Evolutionary conservation across 1,140 invertebrate genomes (phyloP).

Genomic region (Drosophila nasuta): DNA sequence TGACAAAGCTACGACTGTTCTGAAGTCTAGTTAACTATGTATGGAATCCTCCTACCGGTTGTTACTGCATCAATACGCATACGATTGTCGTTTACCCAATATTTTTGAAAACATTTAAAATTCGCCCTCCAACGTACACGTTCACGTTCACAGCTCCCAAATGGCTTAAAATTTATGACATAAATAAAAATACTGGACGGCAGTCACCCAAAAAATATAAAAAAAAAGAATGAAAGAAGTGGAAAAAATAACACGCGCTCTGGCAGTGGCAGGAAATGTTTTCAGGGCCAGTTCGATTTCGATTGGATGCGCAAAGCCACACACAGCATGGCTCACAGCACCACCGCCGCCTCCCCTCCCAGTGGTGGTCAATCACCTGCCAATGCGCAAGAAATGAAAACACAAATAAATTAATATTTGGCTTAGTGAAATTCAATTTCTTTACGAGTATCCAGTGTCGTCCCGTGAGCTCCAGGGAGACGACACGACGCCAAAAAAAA

Average conservation of each 20-base stretch:
- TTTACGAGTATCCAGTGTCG: slow-evolving; percentile 68
- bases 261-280: slow-evolving; percentile 56
- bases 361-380: slow-evolving; percentile 64
- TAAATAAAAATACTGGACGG: slow-evolving; percentile 74
- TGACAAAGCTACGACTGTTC: slow-evolving; percentile 30
- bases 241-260: slow-evolving; percentile 37
- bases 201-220: slow-evolving; percentile 41
- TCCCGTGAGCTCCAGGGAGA: slow-evolving; percentile 11
- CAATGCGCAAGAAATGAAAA: slow-evolving; percentile 75
- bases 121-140: slow-evolving; percentile 48
- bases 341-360: neutral
- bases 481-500: neutral
- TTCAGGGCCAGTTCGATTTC: slow-evolving; percentile 59
- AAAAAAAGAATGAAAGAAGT: slow-evolving; percentile 2
- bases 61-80: slow-evolving; percentile 7
- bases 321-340: slow-evolving; percentile 35
- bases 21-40: slow-evolving; percentile 35
- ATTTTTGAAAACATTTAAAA: slow-evolving; percentile 40
- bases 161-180: slow-evolving; percentile 83
- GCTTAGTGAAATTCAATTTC: slow-evolving; percentile 83
- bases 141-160: slow-evolving; percentile 75
- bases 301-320: slow-evolving; percentile 66
- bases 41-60: slow-evolving; percentile 4
- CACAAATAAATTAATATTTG: slow-evolving; percentile 83
- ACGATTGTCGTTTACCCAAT: slow-evolving; percentile 17